Evolutionary conservation across 2,113 vertebrate species (phyloP).

Genomic region (Centropus unirufus): DNA sequence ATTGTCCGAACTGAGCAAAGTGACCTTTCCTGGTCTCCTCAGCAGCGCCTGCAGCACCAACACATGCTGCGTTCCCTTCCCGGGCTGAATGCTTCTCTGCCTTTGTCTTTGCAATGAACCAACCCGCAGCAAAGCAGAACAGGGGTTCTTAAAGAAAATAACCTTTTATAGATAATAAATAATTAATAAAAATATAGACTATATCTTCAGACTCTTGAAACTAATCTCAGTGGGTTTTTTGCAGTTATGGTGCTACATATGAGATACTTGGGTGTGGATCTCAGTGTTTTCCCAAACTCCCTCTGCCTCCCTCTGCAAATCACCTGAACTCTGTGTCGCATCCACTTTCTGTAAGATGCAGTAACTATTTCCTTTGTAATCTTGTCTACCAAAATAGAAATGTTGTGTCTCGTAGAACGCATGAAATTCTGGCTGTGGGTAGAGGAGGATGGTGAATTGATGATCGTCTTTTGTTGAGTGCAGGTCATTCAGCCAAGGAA

Average conservation of each 20-base stretch:
- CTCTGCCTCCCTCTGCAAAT: neutral
- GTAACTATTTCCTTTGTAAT: neutral
- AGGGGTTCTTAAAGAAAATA: neutral
- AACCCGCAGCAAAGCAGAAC: neutral
- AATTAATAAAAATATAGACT: rapidly evolving
- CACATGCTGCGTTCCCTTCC: rapidly evolving
- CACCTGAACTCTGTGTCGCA: neutral
- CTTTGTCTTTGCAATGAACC: neutral
- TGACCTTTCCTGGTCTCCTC: conserved; percentile 2
- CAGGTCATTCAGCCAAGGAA: neutral
- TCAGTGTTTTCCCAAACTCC: neutral
- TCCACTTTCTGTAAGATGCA: neutral
- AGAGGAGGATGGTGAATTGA: neutral
- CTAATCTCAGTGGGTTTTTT: rapidly evolving
- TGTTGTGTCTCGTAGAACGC: too few relatives aligned
- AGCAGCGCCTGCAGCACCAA: neutral
- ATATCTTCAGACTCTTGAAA: neutral
- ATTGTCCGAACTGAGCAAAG: neutral
- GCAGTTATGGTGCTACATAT: neutral
- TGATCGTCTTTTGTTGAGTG: neutral
- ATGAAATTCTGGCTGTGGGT: neutral
- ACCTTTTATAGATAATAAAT: neutral
- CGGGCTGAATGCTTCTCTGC: neutral
- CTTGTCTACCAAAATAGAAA: neutral
- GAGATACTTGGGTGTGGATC: neutral